Conservation (phyloP, 2,113 vertebrate species). For the Cercocebus atys region DNA sequence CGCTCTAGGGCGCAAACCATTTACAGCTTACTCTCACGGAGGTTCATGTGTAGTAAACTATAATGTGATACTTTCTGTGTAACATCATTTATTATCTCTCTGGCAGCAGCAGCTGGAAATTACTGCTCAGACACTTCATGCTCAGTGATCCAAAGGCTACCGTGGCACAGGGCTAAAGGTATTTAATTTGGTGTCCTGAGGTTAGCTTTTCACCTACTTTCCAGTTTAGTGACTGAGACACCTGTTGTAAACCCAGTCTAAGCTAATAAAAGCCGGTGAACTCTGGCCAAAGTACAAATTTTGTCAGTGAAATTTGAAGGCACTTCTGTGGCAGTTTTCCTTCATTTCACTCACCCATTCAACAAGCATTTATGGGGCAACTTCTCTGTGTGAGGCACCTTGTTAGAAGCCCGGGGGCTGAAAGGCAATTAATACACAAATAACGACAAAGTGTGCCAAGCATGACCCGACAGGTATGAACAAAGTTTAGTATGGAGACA, state of each 20-base stretch:
- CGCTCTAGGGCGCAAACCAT: neutral
- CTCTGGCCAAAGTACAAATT: neutral
- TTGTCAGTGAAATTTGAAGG: neutral
- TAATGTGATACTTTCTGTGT: neutral
- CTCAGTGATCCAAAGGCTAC: neutral
- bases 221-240: neutral
- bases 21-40: neutral
- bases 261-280: neutral
- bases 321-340: neutral
- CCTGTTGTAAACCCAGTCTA: neutral
- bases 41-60: neutral
- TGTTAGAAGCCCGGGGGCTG: neutral
- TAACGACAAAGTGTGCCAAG: neutral
- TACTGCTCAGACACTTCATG: neutral
- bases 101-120: neutral
- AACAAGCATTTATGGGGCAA: neutral
- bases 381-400: neutral
- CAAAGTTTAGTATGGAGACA: neutral
- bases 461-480: neutral
- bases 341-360: neutral
- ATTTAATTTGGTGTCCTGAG: neutral
- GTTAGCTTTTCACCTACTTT: slow-evolving; percentile 1
- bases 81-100: neutral
- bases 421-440: neutral
- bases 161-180: neutral